Percentiles rank a stretch among this genome's conserved stretches.
Evolutionary conservation across 1,140 invertebrate species (phyloP).

Genomic region (Catajapyx aquilonaris): DNA sequence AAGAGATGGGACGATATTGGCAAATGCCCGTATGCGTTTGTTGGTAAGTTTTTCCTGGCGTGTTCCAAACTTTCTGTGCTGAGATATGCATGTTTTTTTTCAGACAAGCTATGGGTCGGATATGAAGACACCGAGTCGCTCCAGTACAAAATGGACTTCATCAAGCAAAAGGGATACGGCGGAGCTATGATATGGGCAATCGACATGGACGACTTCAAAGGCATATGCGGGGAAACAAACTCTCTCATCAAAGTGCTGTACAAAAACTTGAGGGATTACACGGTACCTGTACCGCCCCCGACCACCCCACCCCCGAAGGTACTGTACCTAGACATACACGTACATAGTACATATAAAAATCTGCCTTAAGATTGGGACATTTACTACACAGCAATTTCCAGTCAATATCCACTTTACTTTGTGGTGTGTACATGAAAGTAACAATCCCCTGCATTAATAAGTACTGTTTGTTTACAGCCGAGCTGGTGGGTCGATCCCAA

Average conservation of each 20-base stretch:
- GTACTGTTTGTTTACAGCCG: no score
- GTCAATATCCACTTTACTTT: no score
- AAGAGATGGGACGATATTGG: conserved; percentile 60
- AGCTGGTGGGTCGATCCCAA: no score
- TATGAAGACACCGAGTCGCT: conserved; percentile 64
- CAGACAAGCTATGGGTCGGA: conserved; percentile 70
- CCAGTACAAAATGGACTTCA: conserved; percentile 69
- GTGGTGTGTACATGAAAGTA: no score
- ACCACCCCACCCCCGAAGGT: conserved; percentile 2
- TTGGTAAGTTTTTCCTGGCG: no score
- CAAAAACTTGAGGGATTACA: conserved; percentile 47
- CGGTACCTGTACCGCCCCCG: conserved; percentile 36
- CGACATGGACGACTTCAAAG: conserved; percentile 67
- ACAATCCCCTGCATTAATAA: no score
- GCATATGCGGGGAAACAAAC: conserved; percentile 49
- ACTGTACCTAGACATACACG: conserved; percentile 5
- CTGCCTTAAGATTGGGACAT: conserved; percentile 8
- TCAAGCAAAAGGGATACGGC: conserved; percentile 54
- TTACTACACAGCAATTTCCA: conserved; percentile 18
- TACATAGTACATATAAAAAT: conserved; percentile 4
- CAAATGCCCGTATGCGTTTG: conserved; percentile 63
- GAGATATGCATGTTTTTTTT: background rate
- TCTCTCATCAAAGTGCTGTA: conserved; percentile 45
- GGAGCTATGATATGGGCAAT: conserved; percentile 80
- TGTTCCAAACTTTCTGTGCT: no score